Percentiles rank a stretch among this genome's conserved stretches.
Conservation (phyloP, 2,888 invertebrate species). For the Trissolcus japonicus region DNA sequence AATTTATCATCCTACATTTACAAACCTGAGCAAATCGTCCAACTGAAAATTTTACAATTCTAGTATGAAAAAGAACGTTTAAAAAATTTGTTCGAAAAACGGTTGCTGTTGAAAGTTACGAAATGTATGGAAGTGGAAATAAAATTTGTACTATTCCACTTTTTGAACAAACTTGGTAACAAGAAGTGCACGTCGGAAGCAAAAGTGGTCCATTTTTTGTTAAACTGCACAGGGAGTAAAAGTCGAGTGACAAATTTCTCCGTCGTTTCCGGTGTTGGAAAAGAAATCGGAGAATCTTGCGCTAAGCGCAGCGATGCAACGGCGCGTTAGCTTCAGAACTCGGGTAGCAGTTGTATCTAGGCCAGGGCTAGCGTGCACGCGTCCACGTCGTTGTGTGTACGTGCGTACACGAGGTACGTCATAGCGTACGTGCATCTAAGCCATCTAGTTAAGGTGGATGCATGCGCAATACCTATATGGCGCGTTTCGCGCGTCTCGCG, state of each 20-base stretch:
- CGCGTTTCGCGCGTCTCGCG: slow-evolving; percentile 50
- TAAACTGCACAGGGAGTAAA: neutral
- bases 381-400: slow-evolving; percentile 30
- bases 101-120: no score
- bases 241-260: slow-evolving; percentile 42
- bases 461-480: slow-evolving; percentile 55
- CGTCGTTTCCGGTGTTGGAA: slow-evolving; percentile 43
- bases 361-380: slow-evolving; percentile 74
- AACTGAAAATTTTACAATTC: no score
- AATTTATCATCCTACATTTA: no score
- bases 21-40: no score
- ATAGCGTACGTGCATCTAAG: slow-evolving; percentile 46
- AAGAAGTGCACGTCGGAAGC: no score
- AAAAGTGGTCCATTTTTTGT: no score
- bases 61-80: no score
- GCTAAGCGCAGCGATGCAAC: slow-evolving; percentile 60
- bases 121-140: no score
- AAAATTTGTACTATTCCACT: no score
- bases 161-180: no score
- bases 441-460: slow-evolving; percentile 57
- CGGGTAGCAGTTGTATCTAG: slow-evolving; percentile 71
- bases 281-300: slow-evolving; percentile 33
- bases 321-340: slow-evolving; percentile 59
- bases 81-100: no score
- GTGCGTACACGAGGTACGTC: slow-evolving; percentile 38